Evolutionary conservation across 2,797 vertebrate species (phyloP).

Genomic region (Sciaenops ocellatus): DNA sequence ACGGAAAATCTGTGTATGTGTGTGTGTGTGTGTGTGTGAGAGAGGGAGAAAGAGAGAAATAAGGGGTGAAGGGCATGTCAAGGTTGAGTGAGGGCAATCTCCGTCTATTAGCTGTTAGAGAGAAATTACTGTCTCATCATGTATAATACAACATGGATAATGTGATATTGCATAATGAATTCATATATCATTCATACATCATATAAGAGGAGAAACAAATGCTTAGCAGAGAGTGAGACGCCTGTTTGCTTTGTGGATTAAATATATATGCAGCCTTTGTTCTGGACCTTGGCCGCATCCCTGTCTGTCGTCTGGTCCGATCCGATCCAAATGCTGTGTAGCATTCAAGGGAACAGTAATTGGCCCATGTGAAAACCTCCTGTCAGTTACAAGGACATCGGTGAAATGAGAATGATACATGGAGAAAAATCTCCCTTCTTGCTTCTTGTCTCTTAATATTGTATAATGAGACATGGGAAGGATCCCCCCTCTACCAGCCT

Average conservation of each 20-base stretch:
- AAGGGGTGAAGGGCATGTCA: constrained; percentile 64
- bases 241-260: constrained; percentile 12
- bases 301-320: constrained; percentile 31
- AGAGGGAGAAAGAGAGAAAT: neutral
- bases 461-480: constrained; percentile 69
- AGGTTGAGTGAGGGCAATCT: constrained; percentile 62
- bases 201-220: constrained; percentile 25
- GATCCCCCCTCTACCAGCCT: constrained; percentile 52
- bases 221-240: constrained; percentile 17
- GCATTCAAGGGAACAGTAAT: constrained; percentile 52
- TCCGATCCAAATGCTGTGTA: constrained; percentile 7
- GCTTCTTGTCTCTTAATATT: constrained; percentile 62
- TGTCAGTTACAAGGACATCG: constrained; percentile 65
- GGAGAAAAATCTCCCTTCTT: constrained; percentile 44
- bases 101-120: constrained; percentile 57
- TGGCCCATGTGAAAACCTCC: constrained; percentile 54
- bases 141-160: constrained; percentile 42
- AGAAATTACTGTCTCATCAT: constrained; percentile 44
- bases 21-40: neutral
- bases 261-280: constrained; percentile 17
- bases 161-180: constrained; percentile 55
- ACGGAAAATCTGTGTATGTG: constrained; percentile 3
- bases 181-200: constrained; percentile 19
- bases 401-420: constrained; percentile 56
- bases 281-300: constrained; percentile 24